Evolutionary conservation across 2,113 vertebrate genomes (phyloP).

Genomic region (Onychostoma macrolepis): DNA sequence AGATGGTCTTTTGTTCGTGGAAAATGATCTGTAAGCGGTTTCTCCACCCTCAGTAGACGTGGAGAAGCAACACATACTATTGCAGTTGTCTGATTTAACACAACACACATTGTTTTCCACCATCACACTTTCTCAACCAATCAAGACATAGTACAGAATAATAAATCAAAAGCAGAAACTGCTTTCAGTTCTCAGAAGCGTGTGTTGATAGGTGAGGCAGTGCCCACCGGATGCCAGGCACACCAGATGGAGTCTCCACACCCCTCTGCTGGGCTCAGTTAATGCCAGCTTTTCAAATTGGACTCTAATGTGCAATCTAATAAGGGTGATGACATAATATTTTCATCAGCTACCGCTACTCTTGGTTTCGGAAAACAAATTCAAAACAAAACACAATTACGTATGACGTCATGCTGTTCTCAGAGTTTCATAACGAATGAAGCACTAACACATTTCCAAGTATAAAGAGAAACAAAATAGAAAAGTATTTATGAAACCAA

Average conservation of each 20-base stretch:
- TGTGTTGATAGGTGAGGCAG: constrained; percentile 30
- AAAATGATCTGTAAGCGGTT: constrained; percentile 19
- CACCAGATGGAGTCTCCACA: constrained; percentile 56
- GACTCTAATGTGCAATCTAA: constrained; percentile 35
- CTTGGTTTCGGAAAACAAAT: constrained; percentile 31
- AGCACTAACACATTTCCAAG: background rate
- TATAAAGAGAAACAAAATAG: background rate
- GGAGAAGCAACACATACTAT: constrained; percentile 23
- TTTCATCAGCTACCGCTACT: constrained; percentile 33
- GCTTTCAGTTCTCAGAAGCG: background rate
- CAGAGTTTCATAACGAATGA: background rate
- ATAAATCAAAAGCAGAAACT: background rate
- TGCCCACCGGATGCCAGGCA: constrained; percentile 52
- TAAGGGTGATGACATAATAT: constrained; percentile 45
- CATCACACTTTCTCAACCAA: background rate
- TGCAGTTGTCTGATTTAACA: constrained; percentile 1
- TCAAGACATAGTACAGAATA: background rate
- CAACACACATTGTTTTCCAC: constrained; percentile 5
- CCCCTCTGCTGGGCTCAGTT: constrained; percentile 33
- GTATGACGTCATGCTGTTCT: background rate
- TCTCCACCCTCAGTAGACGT: background rate
- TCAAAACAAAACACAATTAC: background rate
- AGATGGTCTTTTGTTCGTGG: constrained; percentile 16
- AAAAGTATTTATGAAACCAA: background rate
- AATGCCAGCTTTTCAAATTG: constrained; percentile 44